phyloP scores from a whole-genome alignment of 2,797 vertebrate species.

The Loriculus beryllinus region DNA sequence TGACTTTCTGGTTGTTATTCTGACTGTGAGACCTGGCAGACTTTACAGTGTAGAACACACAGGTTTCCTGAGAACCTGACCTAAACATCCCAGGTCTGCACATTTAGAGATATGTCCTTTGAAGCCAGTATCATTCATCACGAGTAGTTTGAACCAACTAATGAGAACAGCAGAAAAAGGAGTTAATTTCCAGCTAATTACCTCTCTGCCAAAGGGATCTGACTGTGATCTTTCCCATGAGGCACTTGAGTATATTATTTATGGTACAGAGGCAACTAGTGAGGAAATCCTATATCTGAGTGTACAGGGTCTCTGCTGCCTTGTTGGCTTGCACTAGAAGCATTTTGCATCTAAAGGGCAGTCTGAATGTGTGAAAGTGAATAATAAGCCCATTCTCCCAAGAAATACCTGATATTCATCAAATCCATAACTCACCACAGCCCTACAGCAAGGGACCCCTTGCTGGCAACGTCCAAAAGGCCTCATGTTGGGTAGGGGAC shows the following conservation, averaged over 20 bases:
- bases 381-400: background rate
- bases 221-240: background rate
- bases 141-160: background rate
- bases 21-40: background rate
- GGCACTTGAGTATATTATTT: background rate
- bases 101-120: rapidly evolving
- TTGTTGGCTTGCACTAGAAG: background rate
- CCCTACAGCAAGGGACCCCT: slow-evolving; percentile 22
- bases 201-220: background rate
- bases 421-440: slow-evolving; percentile 11
- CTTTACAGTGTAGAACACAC: background rate
- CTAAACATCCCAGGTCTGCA: background rate
- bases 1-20: background rate
- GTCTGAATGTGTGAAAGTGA: background rate
- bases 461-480: background rate
- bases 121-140: background rate
- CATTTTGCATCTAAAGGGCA: rapidly evolving
- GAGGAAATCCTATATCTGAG: background rate
- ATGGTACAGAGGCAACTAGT: background rate
- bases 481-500: background rate
- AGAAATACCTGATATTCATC: background rate
- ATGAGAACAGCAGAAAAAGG: background rate
- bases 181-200: background rate
- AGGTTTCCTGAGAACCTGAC: background rate
- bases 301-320: background rate